Percentiles rank a stretch among this genome's conserved stretches.
Evolutionary conservation across 2,113 vertebrate genomes (phyloP).

Genomic region (Pseudopipra pipra): DNA sequence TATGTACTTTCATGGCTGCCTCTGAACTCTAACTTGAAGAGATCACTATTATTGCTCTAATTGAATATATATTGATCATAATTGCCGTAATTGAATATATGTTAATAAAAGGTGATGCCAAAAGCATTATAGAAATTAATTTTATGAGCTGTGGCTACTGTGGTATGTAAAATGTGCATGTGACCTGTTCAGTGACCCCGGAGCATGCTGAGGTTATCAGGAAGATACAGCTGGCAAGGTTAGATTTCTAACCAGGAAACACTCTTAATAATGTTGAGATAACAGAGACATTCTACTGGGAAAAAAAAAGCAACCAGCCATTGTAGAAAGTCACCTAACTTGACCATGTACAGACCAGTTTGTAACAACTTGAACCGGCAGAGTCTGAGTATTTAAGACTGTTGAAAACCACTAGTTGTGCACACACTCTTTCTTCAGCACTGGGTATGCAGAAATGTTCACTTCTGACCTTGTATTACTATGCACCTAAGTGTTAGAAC

Average conservation of each 20-base stretch:
- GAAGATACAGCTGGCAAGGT: neutral
- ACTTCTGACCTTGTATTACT: neutral
- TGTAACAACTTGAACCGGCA: neutral
- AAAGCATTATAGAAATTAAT: neutral
- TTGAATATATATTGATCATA: neutral
- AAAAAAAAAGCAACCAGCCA: neutral
- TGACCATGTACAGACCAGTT: neutral
- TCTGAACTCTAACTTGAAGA: neutral
- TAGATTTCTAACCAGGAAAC: neutral
- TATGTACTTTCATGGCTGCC: neutral
- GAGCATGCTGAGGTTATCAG: neutral
- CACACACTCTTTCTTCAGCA: neutral
- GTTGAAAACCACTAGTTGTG: neutral
- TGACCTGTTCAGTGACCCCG: neutral
- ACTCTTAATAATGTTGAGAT: neutral
- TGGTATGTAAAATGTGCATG: neutral
- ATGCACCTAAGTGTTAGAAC: neutral
- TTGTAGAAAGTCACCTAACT: neutral
- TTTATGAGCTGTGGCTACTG: neutral
- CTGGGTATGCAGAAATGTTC: neutral
- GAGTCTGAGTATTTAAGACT: neutral
- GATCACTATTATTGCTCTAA: neutral
- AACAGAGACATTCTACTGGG: neutral
- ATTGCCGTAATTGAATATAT: neutral
- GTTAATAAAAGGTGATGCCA: neutral